Evolutionary conservation across 92 coral and sea anemone genomes (phyloP), one percentile per base, ranked within the genome.

Genomic region (Muricea muricata): DNA sequence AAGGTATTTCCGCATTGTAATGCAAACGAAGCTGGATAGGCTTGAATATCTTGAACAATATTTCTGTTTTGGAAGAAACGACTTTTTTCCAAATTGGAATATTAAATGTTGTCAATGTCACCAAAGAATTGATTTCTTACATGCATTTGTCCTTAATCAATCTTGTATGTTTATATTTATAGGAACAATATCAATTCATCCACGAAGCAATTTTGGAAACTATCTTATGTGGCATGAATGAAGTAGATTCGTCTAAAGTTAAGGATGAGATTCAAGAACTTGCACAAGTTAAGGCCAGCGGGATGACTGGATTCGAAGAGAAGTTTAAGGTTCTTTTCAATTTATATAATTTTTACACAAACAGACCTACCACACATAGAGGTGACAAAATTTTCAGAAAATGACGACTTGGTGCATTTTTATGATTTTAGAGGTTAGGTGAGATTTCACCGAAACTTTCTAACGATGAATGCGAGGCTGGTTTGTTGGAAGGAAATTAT

Each of bases 281-380:
- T 9, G 28, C 32, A 0, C 56, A 26, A 20, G 78, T 71, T 39
- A 46, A 71, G 34, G 78, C 78, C 13, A 50, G 78, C 23, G 78
- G 78, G 20, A 71, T 71, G 78, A 71, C 78, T 6, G 78, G 78
- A 23, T 71, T 71, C 15, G 33, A 71, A 42, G 78, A 71, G 31
- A 71, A 71, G 34, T 71, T 71, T 57, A 39, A 71, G 30, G 78
- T 71, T 23, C 6, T 31, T 17, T 8, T 41, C 32, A 15, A 13
- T 61, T 29, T 61, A 23, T 17, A 11, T 61, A 11, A 55, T 55
- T 55, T n/a, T n/a, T n/a, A n/a, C 6, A 39, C 45, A 11, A 12
- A 45, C 15, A 45, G 45, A 12, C 50, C 8, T 6, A 65, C 31
- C 33, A 58, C 3, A 55, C 21, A 55, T 18, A 9, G 9, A 37